Conservation (phyloP, 2,113 vertebrate genomes). For the Saccopteryx bilineata region DNA sequence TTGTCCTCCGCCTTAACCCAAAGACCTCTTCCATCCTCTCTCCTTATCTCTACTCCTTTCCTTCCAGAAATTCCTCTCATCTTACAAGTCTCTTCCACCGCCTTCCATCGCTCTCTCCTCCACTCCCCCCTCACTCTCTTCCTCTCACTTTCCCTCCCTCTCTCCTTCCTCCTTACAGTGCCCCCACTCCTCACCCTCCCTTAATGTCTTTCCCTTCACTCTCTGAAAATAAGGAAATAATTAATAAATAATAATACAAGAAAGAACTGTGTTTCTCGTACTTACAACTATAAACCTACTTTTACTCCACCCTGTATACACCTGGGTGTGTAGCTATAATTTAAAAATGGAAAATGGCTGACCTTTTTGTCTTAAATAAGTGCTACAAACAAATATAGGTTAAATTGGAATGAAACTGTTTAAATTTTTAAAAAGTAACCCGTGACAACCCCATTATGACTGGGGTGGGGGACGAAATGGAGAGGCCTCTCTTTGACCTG, state of each 20-base stretch:
- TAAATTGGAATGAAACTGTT: conserved; percentile 32
- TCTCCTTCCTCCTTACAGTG: neutral
- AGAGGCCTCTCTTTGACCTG: neutral
- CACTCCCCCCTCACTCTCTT: no score
- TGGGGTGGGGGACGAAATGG: neutral
- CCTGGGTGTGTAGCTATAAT: no score
- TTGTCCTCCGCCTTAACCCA: neutral
- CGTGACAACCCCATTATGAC: neutral
- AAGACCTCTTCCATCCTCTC: neutral
- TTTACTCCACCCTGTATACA: neutral
- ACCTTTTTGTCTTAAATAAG: neutral
- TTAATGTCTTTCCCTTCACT: neutral
- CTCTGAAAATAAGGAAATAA: neutral
- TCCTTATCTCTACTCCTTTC: neutral
- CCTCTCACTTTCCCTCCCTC: neutral
- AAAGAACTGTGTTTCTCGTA: neutral
- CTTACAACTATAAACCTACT: neutral
- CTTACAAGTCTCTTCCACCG: neutral
- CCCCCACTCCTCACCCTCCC: neutral
- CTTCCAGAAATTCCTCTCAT: neutral
- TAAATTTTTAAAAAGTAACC: conserved; percentile 5
- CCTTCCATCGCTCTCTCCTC: neutral
- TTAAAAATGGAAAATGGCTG: neutral
- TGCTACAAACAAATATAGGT: neutral
- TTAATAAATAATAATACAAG: neutral